These are phyloP conservation scores for Xylota sylvarum DNA, from an alignment of 2,888 invertebrate genomes.

Conservation along the genomic window DNA sequence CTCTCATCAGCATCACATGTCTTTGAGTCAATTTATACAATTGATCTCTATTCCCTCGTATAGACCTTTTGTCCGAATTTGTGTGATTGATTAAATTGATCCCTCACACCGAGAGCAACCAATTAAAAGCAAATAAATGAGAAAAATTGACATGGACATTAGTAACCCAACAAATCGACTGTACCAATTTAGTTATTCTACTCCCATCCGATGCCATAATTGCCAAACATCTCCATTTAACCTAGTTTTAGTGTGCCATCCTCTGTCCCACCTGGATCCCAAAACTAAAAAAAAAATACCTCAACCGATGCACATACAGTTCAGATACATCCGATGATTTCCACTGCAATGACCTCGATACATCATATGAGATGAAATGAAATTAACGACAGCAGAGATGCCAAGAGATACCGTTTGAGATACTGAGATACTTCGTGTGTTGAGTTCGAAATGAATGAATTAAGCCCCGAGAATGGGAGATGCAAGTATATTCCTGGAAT, in stretches of 20 bases:
- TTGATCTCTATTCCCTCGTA: slow-evolving; percentile 36
- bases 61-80: slow-evolving; percentile 22
- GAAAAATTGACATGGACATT: slow-evolving; percentile 25
- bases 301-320: slow-evolving; percentile 34
- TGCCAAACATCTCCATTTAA: slow-evolving; percentile 55
- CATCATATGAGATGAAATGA: slow-evolving; percentile 66
- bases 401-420: slow-evolving; percentile 8
- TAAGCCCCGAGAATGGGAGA: slow-evolving; percentile 21
- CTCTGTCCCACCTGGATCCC: slow-evolving; percentile 33
- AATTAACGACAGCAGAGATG: slow-evolving; percentile 55
- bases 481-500: slow-evolving; percentile 61
- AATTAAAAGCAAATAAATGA: slow-evolving; percentile 42
- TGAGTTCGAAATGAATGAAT: slow-evolving; percentile 57
- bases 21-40: slow-evolving; percentile 42
- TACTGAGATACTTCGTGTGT: slow-evolving; percentile 22
- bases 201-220: slow-evolving; percentile 36
- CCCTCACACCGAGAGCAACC: slow-evolving; percentile 26
- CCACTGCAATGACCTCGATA: slow-evolving; percentile 72
- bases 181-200: slow-evolving; percentile 24
- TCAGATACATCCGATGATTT: no score
- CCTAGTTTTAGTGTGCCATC: slow-evolving; percentile 35
- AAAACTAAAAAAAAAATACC: slow-evolving; percentile 14
- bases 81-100: slow-evolving; percentile 56
- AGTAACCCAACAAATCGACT: slow-evolving; percentile 18
- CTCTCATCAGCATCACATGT: not conserved